These are phyloP conservation scores for Zosterops hypoxanthus DNA, from an alignment of 2,113 vertebrate species.

Conservation along the genomic window DNA sequence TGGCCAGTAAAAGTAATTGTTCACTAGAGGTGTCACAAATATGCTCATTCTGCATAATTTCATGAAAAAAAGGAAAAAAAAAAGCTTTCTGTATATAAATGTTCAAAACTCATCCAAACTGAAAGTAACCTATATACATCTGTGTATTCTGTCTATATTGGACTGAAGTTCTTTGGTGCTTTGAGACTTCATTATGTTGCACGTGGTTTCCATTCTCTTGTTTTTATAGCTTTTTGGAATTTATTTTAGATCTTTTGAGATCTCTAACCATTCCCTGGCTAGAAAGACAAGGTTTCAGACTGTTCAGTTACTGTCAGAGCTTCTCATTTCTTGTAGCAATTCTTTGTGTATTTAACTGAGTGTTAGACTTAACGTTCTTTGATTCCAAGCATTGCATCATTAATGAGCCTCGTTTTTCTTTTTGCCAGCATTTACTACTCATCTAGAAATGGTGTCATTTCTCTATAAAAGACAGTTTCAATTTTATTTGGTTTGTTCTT, in stretches of 20 bases:
- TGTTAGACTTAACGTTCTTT: slow-evolving; percentile 18
- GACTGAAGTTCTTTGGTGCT: slow-evolving; percentile 33
- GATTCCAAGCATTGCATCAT: slow-evolving; percentile 45
- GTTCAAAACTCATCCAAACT: slow-evolving; percentile 14
- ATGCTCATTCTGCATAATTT: neutral
- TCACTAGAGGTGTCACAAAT: neutral
- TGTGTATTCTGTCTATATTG: neutral
- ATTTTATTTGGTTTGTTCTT: neutral
- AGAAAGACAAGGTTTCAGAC: slow-evolving; percentile 24
- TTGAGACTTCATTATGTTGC: slow-evolving; percentile 54
- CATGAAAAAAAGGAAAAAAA: neutral
- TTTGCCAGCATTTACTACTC: slow-evolving; percentile 11
- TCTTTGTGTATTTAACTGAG: neutral
- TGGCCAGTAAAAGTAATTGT: slow-evolving; percentile 1
- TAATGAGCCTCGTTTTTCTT: neutral
- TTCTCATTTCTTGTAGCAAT: neutral
- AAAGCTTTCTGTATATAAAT: neutral
- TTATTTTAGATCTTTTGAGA: slow-evolving; percentile 65
- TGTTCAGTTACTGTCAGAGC: slow-evolving; percentile 9
- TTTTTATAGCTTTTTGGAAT: slow-evolving; percentile 68
- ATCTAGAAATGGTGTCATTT: neutral
- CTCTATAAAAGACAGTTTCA: slow-evolving; percentile 11
- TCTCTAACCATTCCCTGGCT: slow-evolving; percentile 49
- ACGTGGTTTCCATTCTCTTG: slow-evolving; percentile 73
- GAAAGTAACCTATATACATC: slow-evolving; percentile 8